A percentile compares a stretch with the other conserved stretches of the same genome.
These are phyloP conservation scores for Peromyscus attwateri DNA, from an alignment of 2,797 vertebrate species.

Conservation along the genomic window DNA sequence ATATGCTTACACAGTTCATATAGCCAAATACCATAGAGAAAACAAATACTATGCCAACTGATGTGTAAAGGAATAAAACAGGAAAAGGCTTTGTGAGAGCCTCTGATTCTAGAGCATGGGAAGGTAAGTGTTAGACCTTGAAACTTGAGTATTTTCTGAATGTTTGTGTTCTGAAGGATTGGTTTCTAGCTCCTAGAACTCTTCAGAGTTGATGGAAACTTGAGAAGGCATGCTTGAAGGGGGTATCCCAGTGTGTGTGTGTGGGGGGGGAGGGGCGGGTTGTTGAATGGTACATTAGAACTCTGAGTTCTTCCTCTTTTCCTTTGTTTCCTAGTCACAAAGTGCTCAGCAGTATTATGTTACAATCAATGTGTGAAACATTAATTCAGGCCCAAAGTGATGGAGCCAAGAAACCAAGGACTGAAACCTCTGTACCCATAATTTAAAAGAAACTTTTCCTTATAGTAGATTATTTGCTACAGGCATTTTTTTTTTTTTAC, in stretches of 20 bases:
- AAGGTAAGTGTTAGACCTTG: background rate
- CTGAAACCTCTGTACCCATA: background rate
- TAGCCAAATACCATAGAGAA: background rate
- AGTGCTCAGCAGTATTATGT: too few species aligned
- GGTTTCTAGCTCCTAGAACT: background rate
- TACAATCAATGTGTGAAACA: background rate
- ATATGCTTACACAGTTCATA: background rate
- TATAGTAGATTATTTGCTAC: background rate
- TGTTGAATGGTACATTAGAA: background rate
- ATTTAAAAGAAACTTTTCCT: background rate
- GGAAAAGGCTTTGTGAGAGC: background rate
- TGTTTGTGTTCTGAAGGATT: background rate
- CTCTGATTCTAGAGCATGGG: background rate
- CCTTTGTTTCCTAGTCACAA: background rate
- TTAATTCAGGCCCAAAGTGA: background rate
- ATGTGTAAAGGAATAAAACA: background rate
- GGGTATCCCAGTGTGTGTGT: background rate
- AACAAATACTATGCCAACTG: background rate
- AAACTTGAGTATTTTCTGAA: background rate
- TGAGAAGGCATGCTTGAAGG: background rate
- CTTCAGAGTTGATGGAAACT: background rate
- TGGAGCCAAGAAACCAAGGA: too few species aligned
- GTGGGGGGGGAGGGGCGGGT: accelerated
- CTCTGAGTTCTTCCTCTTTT: background rate
- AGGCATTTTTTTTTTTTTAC: background rate